Evolutionary conservation across 2,888 invertebrate genomes (phyloP), one percentile per base, ranked within the genome.

Genomic region (Hyalella azteca): DNA sequence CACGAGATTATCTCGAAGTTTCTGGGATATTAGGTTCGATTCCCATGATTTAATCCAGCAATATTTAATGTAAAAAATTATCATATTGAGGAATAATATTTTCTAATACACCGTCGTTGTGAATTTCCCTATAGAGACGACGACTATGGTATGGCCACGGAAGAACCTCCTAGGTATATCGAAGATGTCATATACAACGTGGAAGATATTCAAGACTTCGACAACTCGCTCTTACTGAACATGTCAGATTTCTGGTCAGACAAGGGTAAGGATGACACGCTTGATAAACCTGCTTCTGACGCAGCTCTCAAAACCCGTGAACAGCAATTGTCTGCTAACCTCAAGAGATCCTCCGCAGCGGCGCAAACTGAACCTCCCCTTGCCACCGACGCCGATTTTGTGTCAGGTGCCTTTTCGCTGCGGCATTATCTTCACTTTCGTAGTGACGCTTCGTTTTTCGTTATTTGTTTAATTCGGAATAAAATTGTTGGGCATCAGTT

Each of bases 151-250:
- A 22, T 15, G 3, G 36, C 29, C 41, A 41, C 59, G 11, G 78
- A 41, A 41, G 79, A 79, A 19, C 19, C 73, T 15, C 45, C 79
- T 32, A 73, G 49, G n/a, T 66, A 66, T 36, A 79, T 79, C 73
- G 79, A 79, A 29, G 79, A 79, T 49, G 79, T 79, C 22, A 73
- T 79, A 19, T 79, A 73, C 73, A 79, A 73, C 36, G 73, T 79
- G 49, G 79, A 79, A 45, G 79, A 73, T n/a, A 73, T 79, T 49
- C 66, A 79, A 36, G 79, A 73, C 26, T 73, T 73, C 79, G 79
- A 79, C 73, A 75, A 45, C 75, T 49, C 79, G 49, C 45, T 73
- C 49, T 73, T 79, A 49, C 40, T 45, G 73, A 79, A 79, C 73
- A 73, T 79, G 73, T 73, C 79, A 73, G 66, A 73, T 50, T 22